Base-by-base conservation (phyloP, 2,113 vertebrate species). In the Jaculus jaculus region DNA sequence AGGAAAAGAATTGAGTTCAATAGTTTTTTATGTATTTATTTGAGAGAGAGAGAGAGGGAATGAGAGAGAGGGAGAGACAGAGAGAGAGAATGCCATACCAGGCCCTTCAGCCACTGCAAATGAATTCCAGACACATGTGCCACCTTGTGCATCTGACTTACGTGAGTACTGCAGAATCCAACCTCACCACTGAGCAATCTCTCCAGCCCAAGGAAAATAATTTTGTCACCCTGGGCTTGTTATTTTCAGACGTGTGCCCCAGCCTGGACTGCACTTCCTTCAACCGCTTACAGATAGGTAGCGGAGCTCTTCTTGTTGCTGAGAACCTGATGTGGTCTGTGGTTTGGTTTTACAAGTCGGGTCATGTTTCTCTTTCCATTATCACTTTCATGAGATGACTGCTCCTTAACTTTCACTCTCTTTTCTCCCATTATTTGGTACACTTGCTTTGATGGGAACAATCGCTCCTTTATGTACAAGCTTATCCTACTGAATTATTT, bases 191-290 rank as follows among this genome's bases (percentile, higher is more conserved):
- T 47, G 42, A 47, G 42, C 42, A 5, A 47, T 8, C 42, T 47
- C 42, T 47, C 42, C 8, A 47, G 42, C 8, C 42, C 3, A 32
- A 77, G 18, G 37, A 71, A 65, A 54, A 63, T 6, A 2, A 39
- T 34, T 63, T 47, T 47, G 13, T 13, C 16, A 23, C 32, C 61
- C 26, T 37, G 12, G 20, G 37, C 0, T 21, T 11, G 11, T 13
- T 1, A 13, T 58, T 16, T 23, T 21, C 13, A 32, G 30, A 23
- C 12, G 7, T 34, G 5, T 15, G 5, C 26, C 9, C 2, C 1
- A 9, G 26, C 2, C 20, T 2, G 16, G 5, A n/a, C 3, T 42
- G 8, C 9, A 9, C 23, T 7, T 34, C 11, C 10, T 61, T 71
- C 60, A 18, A 1, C 63, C 34, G 32, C 5, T 26, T 39, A 30